Percentiles rank a stretch among this genome's conserved stretches.
phyloP scores from a whole-genome alignment of 2,888 invertebrate genomes.

The Lapara coniferarum region DNA sequence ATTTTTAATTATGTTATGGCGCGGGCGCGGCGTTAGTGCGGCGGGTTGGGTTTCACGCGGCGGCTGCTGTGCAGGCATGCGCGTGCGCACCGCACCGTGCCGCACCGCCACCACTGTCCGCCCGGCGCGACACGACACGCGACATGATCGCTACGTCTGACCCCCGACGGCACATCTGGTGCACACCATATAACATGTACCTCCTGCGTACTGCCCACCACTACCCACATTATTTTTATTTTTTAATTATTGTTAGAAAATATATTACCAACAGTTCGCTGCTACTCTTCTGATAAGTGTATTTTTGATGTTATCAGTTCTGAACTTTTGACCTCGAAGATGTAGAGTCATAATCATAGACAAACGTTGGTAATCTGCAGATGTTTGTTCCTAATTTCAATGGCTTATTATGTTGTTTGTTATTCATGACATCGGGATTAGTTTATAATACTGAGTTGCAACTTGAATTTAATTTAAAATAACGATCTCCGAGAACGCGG shows the following conservation, averaged over 20 bases:
- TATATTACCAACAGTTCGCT: too few relatives aligned
- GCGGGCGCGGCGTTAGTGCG: slow-evolving; percentile 57
- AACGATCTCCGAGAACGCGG: background rate
- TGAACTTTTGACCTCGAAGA: too few relatives aligned
- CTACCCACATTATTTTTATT: background rate
- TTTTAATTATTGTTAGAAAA: background rate
- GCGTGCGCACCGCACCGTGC: slow-evolving; percentile 38
- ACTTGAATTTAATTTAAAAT: background rate
- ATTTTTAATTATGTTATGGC: slow-evolving; percentile 85
- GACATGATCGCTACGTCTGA: slow-evolving; percentile 5
- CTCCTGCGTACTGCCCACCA: background rate
- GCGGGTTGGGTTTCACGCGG: slow-evolving; percentile 67
- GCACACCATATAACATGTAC: background rate
- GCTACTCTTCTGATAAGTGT: too few relatives aligned
- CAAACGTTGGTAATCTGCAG: too few relatives aligned
- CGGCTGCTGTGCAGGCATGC: slow-evolving; percentile 48
- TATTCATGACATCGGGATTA: too few relatives aligned
- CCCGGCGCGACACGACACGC: background rate
- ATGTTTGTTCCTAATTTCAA: too few relatives aligned
- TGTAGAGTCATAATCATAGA: too few relatives aligned
- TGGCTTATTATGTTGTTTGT: too few relatives aligned
- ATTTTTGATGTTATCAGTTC: too few relatives aligned
- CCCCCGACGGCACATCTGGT: background rate
- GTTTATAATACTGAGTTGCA: too few relatives aligned
- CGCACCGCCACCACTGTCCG: slow-evolving; percentile 43